These are phyloP conservation scores for Thalpophila matura DNA, from an alignment of 2,888 invertebrate species.

Conservation along the genomic window DNA sequence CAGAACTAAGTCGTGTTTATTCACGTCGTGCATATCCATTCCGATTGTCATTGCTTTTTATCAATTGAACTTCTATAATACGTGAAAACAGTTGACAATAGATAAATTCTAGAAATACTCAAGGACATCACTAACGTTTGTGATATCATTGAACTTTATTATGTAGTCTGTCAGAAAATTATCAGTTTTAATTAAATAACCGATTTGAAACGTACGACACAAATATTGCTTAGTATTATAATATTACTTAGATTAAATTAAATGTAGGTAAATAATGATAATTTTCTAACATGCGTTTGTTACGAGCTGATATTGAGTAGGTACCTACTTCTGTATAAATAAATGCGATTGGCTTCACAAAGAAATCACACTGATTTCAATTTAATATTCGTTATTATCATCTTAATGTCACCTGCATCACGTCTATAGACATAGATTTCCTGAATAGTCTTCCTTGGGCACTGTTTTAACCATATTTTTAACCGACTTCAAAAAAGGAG, in stretches of 20 bases:
- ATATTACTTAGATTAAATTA: constrained; percentile 10
- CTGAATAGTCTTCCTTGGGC: no score
- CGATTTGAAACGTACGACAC: constrained; percentile 22
- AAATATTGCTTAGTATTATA: no score
- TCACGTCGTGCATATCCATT: background rate
- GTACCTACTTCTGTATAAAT: background rate
- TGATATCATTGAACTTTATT: background rate
- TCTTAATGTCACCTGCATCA: no score
- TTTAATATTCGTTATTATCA: background rate
- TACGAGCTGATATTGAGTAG: background rate
- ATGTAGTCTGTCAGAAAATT: constrained; percentile 28
- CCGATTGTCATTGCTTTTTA: constrained; percentile 7
- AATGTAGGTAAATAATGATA: constrained; percentile 16
- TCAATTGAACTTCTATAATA: background rate
- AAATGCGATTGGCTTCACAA: background rate
- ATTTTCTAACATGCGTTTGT: background rate
- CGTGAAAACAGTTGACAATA: no score
- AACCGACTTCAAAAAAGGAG: no score
- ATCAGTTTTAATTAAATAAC: constrained; percentile 23
- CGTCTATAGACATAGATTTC: no score
- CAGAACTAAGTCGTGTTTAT: background rate
- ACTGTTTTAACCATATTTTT: no score
- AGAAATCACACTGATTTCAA: background rate
- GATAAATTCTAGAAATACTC: background rate
- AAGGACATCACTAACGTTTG: background rate